These are phyloP conservation scores for Lepus townsendii DNA, from an alignment of 2,797 vertebrate species.

Conservation along the genomic window DNA sequence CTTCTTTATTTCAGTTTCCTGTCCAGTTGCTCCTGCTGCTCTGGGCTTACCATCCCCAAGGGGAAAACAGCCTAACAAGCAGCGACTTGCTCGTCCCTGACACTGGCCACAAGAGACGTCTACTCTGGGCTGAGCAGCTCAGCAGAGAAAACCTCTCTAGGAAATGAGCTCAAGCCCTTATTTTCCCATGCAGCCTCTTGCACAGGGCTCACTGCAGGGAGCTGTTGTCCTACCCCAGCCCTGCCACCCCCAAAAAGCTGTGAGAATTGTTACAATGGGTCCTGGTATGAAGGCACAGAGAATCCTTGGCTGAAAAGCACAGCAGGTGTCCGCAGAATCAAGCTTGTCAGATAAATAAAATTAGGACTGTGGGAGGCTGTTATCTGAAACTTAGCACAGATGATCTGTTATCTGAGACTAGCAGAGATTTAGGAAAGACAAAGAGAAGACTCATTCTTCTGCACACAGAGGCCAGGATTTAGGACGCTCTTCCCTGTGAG, in stretches of 20 bases:
- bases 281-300: neutral
- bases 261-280: neutral
- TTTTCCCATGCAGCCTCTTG: neutral
- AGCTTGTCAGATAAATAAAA: slow-evolving; percentile 76
- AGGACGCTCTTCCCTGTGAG: neutral
- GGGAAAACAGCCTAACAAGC: neutral
- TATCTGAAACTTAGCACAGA: slow-evolving; percentile 56
- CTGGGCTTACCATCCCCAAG: neutral
- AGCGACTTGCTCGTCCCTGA: neutral
- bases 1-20: neutral
- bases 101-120: neutral
- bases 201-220: neutral
- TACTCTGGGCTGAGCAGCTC: neutral
- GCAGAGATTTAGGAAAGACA: slow-evolving; percentile 35
- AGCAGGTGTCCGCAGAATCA: slow-evolving; percentile 64
- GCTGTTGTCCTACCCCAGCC: neutral
- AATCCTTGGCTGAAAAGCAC: neutral
- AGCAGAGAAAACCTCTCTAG: neutral
- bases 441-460: slow-evolving; percentile 25
- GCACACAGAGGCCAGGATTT: neutral
- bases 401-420: neutral
- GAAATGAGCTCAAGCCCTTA: neutral
- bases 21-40: neutral
- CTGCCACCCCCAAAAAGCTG: neutral
- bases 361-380: slow-evolving; percentile 58